Percentiles rank a stretch among this genome's conserved stretches.
These are phyloP conservation scores for Peromyscus nudipes DNA, from an alignment of 2,797 vertebrate genomes.

Conservation along the genomic window DNA sequence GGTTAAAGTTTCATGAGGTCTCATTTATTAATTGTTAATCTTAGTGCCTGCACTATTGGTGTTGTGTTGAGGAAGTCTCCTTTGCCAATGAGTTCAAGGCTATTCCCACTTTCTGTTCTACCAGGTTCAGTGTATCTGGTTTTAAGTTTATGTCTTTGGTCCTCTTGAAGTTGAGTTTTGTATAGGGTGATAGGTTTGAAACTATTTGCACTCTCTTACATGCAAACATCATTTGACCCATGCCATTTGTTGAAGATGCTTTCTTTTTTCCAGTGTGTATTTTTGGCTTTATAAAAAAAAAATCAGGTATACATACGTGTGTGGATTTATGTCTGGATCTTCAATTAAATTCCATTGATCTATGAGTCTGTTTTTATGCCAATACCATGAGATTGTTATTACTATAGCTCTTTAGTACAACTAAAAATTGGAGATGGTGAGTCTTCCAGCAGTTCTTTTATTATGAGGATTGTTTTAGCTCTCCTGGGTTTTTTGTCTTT, in stretches of 20 bases:
- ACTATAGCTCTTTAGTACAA: background rate
- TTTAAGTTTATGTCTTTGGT: background rate
- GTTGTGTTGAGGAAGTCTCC: background rate
- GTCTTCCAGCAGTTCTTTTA: background rate
- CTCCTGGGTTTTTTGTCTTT: background rate
- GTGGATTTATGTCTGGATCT: background rate
- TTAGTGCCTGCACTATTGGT: background rate
- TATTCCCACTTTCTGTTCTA: background rate
- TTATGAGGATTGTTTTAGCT: background rate
- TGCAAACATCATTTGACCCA: background rate
- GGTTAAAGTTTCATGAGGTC: background rate
- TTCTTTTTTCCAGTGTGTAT: background rate
- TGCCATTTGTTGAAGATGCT: background rate
- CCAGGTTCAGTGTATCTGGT: background rate
- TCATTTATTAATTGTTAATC: background rate
- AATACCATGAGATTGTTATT: background rate
- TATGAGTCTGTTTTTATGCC: background rate
- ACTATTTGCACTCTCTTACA: background rate
- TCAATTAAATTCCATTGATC: background rate
- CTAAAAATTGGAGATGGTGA: background rate
- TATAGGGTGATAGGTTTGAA: background rate
- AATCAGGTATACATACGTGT: background rate
- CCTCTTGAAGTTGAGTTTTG: background rate
- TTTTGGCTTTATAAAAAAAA: background rate
- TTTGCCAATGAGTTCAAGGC: background rate